A percentile compares a stretch with the other conserved stretches of the same genome.
These are phyloP conservation scores for Syngnathus scovelli DNA, from an alignment of 2,113 vertebrate genomes.

Conservation along the genomic window DNA sequence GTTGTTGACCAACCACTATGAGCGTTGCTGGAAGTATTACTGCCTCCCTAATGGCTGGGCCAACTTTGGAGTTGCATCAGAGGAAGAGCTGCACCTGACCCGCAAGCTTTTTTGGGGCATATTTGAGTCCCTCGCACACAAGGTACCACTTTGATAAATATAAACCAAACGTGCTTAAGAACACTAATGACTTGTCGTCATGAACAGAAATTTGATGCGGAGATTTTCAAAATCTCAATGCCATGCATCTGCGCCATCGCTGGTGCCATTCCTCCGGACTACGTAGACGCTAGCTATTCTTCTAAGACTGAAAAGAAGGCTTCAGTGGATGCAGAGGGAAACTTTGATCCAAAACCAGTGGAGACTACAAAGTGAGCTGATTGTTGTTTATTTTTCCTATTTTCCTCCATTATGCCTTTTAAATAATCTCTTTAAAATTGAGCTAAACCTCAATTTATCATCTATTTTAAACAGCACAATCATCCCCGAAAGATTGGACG, in stretches of 20 bases:
- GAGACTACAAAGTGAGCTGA: constrained; percentile 83
- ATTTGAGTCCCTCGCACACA: constrained; percentile 88
- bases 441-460: neutral
- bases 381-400: neutral
- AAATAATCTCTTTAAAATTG: neutral
- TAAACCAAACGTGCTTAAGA: neutral
- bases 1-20: constrained; percentile 93
- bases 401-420: neutral
- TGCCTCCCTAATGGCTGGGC: constrained; percentile 92
- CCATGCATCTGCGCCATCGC: constrained; percentile 89
- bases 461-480: constrained; percentile 74
- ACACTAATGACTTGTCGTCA: constrained; percentile 1
- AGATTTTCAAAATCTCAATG: constrained; percentile 89
- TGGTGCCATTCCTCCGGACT: constrained; percentile 88
- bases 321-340: constrained; percentile 88
- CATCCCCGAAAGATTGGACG: constrained; percentile 86
- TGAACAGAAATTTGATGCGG: constrained; percentile 81
- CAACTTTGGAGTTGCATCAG: constrained; percentile 85
- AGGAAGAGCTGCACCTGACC: constrained; percentile 89
- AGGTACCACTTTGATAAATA: constrained; percentile 61
- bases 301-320: constrained; percentile 92
- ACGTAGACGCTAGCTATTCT: constrained; percentile 90
- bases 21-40: constrained; percentile 94
- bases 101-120: constrained; percentile 96
- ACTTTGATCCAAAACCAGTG: constrained; percentile 90